These are phyloP conservation scores for Anthrax anthrax DNA, from an alignment of 2,888 invertebrate genomes.

Conservation along the genomic window DNA sequence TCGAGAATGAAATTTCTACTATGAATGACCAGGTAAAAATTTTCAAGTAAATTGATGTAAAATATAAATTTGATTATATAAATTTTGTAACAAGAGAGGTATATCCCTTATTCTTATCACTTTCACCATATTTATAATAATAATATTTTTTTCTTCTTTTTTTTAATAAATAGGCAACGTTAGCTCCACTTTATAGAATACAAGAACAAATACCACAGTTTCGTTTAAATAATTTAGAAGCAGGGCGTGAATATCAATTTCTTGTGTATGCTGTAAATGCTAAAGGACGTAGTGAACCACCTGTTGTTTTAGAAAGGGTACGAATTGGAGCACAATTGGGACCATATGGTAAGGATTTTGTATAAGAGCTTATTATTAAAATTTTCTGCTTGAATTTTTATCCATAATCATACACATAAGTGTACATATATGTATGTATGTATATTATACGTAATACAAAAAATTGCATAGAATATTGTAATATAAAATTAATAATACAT, in stretches of 20 bases:
- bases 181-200: slow-evolving; percentile 47
- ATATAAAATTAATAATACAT: no score
- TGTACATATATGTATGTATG: not conserved
- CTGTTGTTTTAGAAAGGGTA: slow-evolving; percentile 48
- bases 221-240: slow-evolving; percentile 55
- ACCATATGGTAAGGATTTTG: slow-evolving; percentile 28
- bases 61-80: no score
- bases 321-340: slow-evolving; percentile 34
- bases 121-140: no score
- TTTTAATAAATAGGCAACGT: slow-evolving; percentile 35
- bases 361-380: not conserved
- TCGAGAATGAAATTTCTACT: slow-evolving; percentile 45
- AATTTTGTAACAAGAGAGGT: no score
- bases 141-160: not conserved
- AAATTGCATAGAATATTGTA: not conserved
- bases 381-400: no score
- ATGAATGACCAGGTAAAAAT: slow-evolving; percentile 47
- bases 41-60: no score
- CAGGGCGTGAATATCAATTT: slow-evolving; percentile 64
- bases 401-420: no score
- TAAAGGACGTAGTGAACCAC: slow-evolving; percentile 58
- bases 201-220: slow-evolving; percentile 54
- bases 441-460: not conserved
- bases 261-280: slow-evolving; percentile 71
- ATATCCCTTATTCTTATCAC: no score